Conservation (phyloP, 2,797 vertebrate species). For the Typhlichthys subterraneus region DNA sequence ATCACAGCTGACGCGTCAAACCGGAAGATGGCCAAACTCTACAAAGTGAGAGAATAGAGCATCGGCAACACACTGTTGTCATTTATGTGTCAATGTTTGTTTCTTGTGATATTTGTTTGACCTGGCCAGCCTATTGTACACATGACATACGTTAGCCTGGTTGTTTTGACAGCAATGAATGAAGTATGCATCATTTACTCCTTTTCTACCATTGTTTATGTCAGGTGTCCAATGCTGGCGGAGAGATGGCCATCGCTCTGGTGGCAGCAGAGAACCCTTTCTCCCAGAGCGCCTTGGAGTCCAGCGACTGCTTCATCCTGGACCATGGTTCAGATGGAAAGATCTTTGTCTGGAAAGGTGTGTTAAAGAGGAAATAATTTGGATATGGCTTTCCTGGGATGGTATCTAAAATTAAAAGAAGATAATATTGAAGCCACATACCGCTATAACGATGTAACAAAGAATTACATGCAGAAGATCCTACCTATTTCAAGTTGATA, state of each 20-base stretch:
- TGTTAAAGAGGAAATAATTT: background rate
- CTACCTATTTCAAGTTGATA: too few relatives aligned
- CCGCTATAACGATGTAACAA: too few relatives aligned
- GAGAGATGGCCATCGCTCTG: conserved; percentile 86
- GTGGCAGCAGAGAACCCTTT: conserved; percentile 97
- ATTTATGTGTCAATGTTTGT: too few relatives aligned
- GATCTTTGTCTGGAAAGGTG: conserved; percentile 99
- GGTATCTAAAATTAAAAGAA: too few relatives aligned
- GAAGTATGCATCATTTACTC: too few relatives aligned
- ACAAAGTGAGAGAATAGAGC: conserved; percentile 82
- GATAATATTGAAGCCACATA: too few relatives aligned
- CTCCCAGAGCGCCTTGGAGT: conserved; percentile 85
- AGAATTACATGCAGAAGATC: too few relatives aligned
- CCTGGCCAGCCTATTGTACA: background rate
- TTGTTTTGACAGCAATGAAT: background rate
- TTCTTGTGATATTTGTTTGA: background rate
- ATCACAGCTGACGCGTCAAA: conserved; percentile 84
- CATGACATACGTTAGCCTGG: background rate
- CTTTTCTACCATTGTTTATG: background rate
- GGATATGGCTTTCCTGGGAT: background rate
- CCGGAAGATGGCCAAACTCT: conserved; percentile 92
- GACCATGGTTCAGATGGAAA: conserved; percentile 91
- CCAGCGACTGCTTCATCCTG: conserved; percentile 95
- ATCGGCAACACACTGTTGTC: background rate
- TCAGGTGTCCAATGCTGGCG: conserved; percentile 89